Conservation (phyloP, 2,888 invertebrate species). For the Iselma pallidipennis region DNA sequence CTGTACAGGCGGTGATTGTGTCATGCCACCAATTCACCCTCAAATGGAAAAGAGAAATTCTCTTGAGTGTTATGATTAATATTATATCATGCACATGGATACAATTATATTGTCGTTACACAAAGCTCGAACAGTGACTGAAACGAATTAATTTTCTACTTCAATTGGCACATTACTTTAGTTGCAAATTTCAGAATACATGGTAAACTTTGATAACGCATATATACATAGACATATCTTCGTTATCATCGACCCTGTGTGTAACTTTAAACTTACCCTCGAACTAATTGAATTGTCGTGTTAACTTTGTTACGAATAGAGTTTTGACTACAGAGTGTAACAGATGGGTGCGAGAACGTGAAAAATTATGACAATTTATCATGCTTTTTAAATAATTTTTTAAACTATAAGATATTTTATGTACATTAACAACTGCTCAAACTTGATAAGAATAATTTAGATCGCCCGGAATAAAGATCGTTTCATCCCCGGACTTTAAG, state of each 20-base stretch:
- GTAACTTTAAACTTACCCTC: slow-evolving; percentile 34
- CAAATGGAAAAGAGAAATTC: background rate
- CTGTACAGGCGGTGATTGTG: background rate
- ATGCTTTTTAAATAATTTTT: too few species aligned
- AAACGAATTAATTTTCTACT: background rate
- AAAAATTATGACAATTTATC: too few species aligned
- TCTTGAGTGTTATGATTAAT: background rate
- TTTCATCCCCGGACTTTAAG: background rate
- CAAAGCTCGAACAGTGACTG: background rate
- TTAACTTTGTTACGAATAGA: slow-evolving; percentile 33
- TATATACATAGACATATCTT: too few species aligned
- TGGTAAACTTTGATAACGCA: background rate
- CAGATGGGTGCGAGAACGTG: too few species aligned
- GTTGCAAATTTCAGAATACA: background rate
- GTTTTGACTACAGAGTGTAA: too few species aligned
- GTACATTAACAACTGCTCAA: too few species aligned
- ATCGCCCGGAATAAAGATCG: background rate
- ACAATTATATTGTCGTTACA: background rate
- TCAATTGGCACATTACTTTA: background rate
- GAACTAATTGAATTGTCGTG: slow-evolving; percentile 32
- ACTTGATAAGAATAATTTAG: background rate
- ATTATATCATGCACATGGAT: background rate
- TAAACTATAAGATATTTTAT: too few species aligned
- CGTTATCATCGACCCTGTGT: too few species aligned
- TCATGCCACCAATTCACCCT: background rate